Evolutionary conservation across 2,888 invertebrate species (phyloP).

Genomic region (Biston stratarius): DNA sequence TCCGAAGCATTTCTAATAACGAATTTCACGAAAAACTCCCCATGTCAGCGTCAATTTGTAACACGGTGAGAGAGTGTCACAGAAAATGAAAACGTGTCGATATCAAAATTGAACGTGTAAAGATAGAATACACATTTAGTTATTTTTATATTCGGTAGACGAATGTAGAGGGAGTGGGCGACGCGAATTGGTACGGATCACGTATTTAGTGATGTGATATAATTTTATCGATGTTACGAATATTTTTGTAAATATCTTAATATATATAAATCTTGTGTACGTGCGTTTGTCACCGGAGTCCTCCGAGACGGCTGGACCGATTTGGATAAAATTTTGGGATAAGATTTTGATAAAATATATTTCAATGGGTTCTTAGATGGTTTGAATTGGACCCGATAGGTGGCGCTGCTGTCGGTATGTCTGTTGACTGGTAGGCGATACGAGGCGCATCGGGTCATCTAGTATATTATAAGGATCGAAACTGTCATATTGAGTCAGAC

Average conservation of each 20-base stretch:
- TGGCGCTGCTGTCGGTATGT: too few relatives aligned
- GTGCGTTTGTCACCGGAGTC: too few relatives aligned
- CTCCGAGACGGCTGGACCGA: too few relatives aligned
- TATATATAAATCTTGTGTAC: neutral
- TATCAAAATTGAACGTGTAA: slow-evolving; percentile 33
- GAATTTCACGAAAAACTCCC: neutral
- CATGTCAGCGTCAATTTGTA: slow-evolving; percentile 23
- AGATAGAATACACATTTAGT: slow-evolving; percentile 31
- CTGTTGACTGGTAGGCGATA: too few relatives aligned
- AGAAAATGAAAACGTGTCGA: slow-evolving; percentile 34
- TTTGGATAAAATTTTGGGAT: too few relatives aligned
- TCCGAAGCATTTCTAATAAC: neutral
- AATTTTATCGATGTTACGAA: slow-evolving; percentile 38
- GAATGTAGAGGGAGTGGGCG: slow-evolving; percentile 47
- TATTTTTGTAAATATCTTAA: neutral
- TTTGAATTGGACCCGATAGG: too few relatives aligned
- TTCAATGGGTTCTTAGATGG: too few relatives aligned
- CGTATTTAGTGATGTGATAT: slow-evolving; percentile 51
- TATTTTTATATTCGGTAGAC: slow-evolving; percentile 30
- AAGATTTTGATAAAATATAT: too few relatives aligned
- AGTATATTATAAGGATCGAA: too few relatives aligned
- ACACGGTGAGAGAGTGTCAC: slow-evolving; percentile 18
- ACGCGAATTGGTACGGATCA: slow-evolving; percentile 56
- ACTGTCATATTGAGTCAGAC: too few relatives aligned
- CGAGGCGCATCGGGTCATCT: too few relatives aligned